A percentile compares a stretch with the other conserved stretches of the same genome.
These are phyloP conservation scores for Eugnorisma glareosa DNA, from an alignment of 2,888 invertebrate species.

Conservation along the genomic window DNA sequence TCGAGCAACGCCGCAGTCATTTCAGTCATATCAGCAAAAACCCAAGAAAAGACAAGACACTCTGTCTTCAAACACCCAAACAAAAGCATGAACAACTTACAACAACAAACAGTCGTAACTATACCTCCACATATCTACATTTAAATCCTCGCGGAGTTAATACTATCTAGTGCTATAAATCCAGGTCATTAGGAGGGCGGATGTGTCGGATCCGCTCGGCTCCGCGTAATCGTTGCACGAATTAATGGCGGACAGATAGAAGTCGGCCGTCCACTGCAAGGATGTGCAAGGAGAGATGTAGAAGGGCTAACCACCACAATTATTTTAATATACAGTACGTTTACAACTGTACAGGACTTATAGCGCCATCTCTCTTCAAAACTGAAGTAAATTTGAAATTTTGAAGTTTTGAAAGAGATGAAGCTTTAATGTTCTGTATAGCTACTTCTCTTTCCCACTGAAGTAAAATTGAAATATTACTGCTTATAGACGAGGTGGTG, in stretches of 20 bases:
- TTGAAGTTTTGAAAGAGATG: neutral
- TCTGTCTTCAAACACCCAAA: neutral
- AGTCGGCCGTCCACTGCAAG: conserved; percentile 1
- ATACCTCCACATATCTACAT: conserved; percentile 33
- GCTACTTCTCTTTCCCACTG: no score
- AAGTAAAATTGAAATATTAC: no score
- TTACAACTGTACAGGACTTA: neutral
- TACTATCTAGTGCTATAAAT: conserved; percentile 68
- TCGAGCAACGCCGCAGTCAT: neutral
- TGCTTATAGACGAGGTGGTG: no score
- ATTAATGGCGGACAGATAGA: conserved; percentile 55
- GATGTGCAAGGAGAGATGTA: neutral
- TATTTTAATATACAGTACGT: neutral
- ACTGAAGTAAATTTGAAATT: neutral
- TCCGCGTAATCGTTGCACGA: conserved; percentile 57
- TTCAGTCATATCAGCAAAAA: neutral
- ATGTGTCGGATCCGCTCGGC: conserved; percentile 57
- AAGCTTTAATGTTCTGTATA: no score
- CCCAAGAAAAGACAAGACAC: neutral
- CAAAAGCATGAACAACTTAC: neutral
- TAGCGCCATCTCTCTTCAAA: neutral
- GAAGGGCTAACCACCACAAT: neutral
- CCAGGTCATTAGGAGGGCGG: conserved; percentile 70
- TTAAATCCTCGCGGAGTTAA: conserved; percentile 52
- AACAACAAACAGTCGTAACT: conserved; percentile 21